Percentiles rank a stretch among this genome's conserved stretches.
phyloP scores from a whole-genome alignment of 2,888 invertebrate genomes.

The Drosophila eohydei region DNA sequence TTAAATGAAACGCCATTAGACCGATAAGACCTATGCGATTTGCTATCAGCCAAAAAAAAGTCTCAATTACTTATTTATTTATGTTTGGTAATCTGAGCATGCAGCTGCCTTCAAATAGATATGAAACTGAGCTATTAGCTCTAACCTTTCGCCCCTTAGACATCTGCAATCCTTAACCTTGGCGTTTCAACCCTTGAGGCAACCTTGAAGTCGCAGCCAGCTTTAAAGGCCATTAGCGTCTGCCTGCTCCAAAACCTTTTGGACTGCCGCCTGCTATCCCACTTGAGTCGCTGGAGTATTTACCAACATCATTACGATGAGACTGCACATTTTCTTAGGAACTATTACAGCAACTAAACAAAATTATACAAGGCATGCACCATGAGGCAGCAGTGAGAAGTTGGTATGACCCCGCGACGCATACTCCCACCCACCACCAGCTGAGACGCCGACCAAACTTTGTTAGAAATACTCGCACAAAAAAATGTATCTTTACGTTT shows the following conservation, averaged over 20 bases:
- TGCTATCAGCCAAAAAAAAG: slow-evolving; percentile 40
- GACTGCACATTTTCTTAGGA: slow-evolving; percentile 75
- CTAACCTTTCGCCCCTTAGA: background rate
- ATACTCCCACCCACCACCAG: slow-evolving; percentile 54
- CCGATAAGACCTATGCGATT: background rate
- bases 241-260: slow-evolving; percentile 57
- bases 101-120: slow-evolving; percentile 33
- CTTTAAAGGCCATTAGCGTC: slow-evolving; percentile 64
- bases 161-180: slow-evolving; percentile 38
- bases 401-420: slow-evolving; percentile 12
- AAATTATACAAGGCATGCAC: slow-evolving; percentile 63
- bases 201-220: slow-evolving; percentile 64
- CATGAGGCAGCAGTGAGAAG: slow-evolving; percentile 25
- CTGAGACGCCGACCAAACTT: slow-evolving; percentile 21
- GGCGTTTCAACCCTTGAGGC: slow-evolving; percentile 6
- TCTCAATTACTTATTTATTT: slow-evolving; percentile 61
- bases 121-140: background rate
- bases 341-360: slow-evolving; percentile 74
- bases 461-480: slow-evolving; percentile 37
- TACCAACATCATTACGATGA: slow-evolving; percentile 77
- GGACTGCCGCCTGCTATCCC: slow-evolving; percentile 21
- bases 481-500: slow-evolving; percentile 63
- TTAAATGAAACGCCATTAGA: slow-evolving; percentile 44
- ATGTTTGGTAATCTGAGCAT: slow-evolving; percentile 36
- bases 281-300: slow-evolving; percentile 41